Percentiles rank a stretch among this genome's conserved stretches.
phyloP scores from a whole-genome alignment of 2,113 vertebrate genomes.

The Colaptes auratus region DNA sequence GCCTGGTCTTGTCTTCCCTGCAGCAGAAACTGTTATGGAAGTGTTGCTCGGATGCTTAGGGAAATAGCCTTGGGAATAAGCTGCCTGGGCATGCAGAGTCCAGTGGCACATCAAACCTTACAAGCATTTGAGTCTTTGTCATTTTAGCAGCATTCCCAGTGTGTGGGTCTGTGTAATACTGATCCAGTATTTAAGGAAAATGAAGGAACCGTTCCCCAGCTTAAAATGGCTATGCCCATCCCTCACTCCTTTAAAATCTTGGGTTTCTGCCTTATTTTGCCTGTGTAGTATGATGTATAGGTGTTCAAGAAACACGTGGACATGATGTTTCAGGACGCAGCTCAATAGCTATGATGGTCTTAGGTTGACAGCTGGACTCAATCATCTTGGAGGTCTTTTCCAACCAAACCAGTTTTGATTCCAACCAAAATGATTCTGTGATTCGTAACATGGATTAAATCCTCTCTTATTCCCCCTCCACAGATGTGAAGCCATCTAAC shows the following conservation, averaged over 20 bases:
- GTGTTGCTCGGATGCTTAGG: background rate
- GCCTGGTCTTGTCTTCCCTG: background rate
- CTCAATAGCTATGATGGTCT: no score
- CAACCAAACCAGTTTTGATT: no score
- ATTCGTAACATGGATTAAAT: background rate
- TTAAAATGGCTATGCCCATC: background rate
- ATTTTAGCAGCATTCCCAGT: background rate
- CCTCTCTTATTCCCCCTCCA: background rate
- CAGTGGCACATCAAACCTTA: background rate
- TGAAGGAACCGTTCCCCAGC: background rate
- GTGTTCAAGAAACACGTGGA: no score
- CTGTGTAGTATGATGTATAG: background rate
- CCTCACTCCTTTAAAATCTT: background rate
- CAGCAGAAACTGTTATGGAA: background rate
- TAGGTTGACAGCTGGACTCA: no score
- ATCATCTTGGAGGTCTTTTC: no score
- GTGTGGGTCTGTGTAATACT: fast-evolving
- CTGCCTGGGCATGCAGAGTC: background rate
- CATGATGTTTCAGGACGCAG: no score
- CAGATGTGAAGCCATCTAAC: slow-evolving; percentile 98
- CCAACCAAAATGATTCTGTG: no score
- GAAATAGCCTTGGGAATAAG: background rate
- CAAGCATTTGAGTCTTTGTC: background rate
- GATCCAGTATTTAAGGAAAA: background rate
- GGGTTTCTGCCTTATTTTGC: background rate